Conservation (phyloP, 2,888 invertebrate genomes). For the Drepanosiphum platanoidis region DNA sequence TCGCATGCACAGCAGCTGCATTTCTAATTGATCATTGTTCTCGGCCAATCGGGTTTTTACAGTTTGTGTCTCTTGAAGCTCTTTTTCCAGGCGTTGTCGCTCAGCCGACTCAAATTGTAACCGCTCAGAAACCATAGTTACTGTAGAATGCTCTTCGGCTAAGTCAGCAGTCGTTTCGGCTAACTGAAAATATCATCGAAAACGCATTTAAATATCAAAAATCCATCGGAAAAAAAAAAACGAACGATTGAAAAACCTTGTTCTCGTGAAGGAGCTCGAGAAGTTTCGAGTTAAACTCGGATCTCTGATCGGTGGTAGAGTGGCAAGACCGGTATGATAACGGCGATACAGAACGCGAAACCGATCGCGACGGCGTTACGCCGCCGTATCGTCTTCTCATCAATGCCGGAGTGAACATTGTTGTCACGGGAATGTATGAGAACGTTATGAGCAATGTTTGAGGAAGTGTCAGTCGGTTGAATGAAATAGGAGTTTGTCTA, state of each 20-base stretch:
- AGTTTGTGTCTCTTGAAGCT: constrained; percentile 81
- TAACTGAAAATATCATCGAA: constrained; percentile 71
- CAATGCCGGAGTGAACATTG: constrained; percentile 54
- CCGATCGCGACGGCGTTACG: constrained; percentile 39
- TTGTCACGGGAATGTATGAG: constrained; percentile 1
- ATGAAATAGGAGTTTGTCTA: constrained; percentile 39
- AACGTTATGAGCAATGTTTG: constrained; percentile 35
- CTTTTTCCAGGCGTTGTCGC: constrained; percentile 85
- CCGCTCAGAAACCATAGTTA: constrained; percentile 87
- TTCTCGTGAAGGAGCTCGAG: constrained; percentile 45
- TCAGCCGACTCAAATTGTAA: constrained; percentile 91
- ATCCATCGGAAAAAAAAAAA: background rate
- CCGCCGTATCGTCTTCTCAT: constrained; percentile 52
- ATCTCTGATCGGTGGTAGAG: constrained; percentile 29
- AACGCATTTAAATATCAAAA: background rate
- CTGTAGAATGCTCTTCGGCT: constrained; percentile 90
- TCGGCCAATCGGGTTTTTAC: constrained; percentile 71
- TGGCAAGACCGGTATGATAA: constrained; percentile 48
- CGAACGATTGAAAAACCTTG: constrained; percentile 13
- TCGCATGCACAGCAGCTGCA: constrained; percentile 86
- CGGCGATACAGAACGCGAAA: constrained; percentile 55
- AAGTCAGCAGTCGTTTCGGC: constrained; percentile 92
- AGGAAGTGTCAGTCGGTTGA: constrained; percentile 54
- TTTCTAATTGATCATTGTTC: constrained; percentile 83
- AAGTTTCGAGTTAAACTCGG: constrained; percentile 43